Base-by-base conservation (phyloP, 2,113 vertebrate genomes). In the Prochilodus magdalenae region DNA sequence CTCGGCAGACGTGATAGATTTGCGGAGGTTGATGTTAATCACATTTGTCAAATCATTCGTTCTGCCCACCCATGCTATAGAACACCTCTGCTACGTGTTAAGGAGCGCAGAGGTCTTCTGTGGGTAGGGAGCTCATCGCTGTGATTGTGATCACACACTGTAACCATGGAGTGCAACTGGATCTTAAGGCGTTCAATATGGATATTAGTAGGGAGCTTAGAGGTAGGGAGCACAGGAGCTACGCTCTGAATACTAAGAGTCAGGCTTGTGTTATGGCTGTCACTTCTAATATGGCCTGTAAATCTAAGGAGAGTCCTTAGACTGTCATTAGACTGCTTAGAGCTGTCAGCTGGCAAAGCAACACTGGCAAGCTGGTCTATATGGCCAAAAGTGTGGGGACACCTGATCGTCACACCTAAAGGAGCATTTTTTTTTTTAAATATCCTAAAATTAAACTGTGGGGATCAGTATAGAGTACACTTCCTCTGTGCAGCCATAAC, bases 1-100 rank as follows among this genome's bases (percentile, higher is more conserved):
- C 55, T 62, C 20, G 76, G 14, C 20, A 53, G 22, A 79, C 53
- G n/a, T 24, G 51, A 44, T 59, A 76, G 70, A 59, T 77, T 20
- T 26, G 26, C 63, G n/a, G 75, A n/a, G 12, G 36, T 80, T 83
- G 36, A 59, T 15, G 47, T 55, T 81, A 71, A 86, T 86, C 75
- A 3, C 44, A 62, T 44, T 33, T 44, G 55, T 85, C 65, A 22
- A n/a, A 49, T 62, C 63, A 4, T 12, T 24, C 11, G 40, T 72
- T 75, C 20, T 20, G 47, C 49, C 40, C 18, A 30, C 49, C 53
- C 18, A 30, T 59, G 66, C n/a, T 63, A 24, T 44, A 59, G 74
- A 73, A 18, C 60, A 75, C 57, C 66, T 72, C 57, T 49, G 63
- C 49, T 59, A 6, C 16, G 26, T 81, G 14, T 40, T 18, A 57